phyloP scores from a whole-genome alignment of 2,113 vertebrate species.

The Phrynosoma platyrhinos region DNA sequence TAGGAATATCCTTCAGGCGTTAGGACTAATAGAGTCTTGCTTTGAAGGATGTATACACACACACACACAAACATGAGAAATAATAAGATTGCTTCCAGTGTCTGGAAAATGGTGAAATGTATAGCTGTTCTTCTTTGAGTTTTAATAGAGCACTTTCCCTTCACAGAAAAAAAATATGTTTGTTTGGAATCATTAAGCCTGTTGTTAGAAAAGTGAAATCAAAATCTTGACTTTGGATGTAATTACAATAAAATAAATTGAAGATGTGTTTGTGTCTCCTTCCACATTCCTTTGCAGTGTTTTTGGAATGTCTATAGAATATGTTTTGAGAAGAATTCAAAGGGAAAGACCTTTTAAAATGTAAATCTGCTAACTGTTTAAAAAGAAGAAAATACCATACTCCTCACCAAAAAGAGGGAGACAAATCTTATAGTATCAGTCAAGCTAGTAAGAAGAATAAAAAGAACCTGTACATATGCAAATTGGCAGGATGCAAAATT shows the following conservation, averaged over 20 bases:
- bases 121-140: not conserved
- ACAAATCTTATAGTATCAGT: slow-evolving; percentile 36
- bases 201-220: slow-evolving; percentile 46
- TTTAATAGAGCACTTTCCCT: not conserved
- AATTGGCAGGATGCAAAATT: slow-evolving; percentile 48
- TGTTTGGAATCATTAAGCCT: slow-evolving; percentile 48
- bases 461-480: slow-evolving; percentile 24
- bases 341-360: slow-evolving; percentile 66
- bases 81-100: not conserved
- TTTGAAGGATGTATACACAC: not conserved
- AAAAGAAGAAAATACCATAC: slow-evolving; percentile 29
- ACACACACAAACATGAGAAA: not conserved
- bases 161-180: slow-evolving; percentile 20
- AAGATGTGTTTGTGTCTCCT: slow-evolving; percentile 46
- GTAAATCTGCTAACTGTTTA: slow-evolving; percentile 51
- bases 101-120: not conserved
- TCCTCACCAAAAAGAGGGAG: not conserved
- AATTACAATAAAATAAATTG: slow-evolving; percentile 60
- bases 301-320: slow-evolving; percentile 54
- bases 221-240: slow-evolving; percentile 48
- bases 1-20: no score
- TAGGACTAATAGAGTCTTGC: not conserved
- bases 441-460: slow-evolving; percentile 41
- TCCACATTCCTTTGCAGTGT: slow-evolving; percentile 31
- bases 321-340: slow-evolving; percentile 44